A percentile compares a stretch with the other conserved stretches of the same genome.
phyloP scores from a whole-genome alignment of 2,113 vertebrate genomes.

The Pelvicachromis taeniatus region DNA sequence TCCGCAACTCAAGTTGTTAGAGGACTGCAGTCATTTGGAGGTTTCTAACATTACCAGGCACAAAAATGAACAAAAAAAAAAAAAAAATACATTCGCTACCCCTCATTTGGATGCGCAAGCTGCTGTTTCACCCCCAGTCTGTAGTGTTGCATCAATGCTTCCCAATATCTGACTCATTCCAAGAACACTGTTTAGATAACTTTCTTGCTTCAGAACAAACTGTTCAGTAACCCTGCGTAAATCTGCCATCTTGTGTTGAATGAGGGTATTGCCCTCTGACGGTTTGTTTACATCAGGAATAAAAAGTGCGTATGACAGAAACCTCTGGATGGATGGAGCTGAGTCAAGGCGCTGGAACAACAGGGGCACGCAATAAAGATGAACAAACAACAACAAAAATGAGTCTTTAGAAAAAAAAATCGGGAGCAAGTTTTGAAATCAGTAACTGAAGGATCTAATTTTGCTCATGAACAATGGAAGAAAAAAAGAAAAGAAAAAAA shows the following conservation, averaged over 20 bases:
- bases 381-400: not conserved
- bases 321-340: conserved; percentile 62
- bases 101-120: not conserved
- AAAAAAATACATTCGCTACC: not conserved
- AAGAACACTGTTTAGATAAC: not conserved
- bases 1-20: not conserved
- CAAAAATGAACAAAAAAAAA: not conserved
- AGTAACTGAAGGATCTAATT: not conserved
- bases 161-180: not conserved
- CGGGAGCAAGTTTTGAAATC: not conserved
- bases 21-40: not conserved
- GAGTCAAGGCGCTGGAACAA: conserved; percentile 27
- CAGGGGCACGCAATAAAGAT: not conserved
- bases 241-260: conserved; percentile 41
- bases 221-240: not conserved
- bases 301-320: conserved; percentile 76
- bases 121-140: not conserved
- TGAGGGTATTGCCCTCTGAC: not conserved
- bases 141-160: not conserved
- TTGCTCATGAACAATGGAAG: not conserved
- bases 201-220: not conserved
- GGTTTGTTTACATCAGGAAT: conserved; percentile 78
- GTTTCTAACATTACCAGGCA: not conserved
- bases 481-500: not conserved
- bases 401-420: not conserved